These are phyloP conservation scores for Cheilosia urbana DNA, from an alignment of 2,888 invertebrate species.

Conservation along the genomic window DNA sequence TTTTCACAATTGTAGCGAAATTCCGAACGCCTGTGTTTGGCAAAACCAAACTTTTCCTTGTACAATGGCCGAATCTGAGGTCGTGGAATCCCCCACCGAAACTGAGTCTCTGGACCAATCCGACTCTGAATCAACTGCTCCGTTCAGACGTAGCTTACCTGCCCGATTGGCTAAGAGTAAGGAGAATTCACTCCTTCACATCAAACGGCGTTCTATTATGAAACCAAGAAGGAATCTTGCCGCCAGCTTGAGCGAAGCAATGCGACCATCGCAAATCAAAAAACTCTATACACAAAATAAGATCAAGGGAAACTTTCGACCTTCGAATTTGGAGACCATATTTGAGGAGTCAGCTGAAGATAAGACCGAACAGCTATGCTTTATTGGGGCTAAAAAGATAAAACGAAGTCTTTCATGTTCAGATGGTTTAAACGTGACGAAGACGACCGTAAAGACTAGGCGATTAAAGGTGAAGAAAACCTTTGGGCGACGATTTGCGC, in stretches of 20 bases:
- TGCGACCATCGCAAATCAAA: slow-evolving; percentile 77
- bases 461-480: slow-evolving; percentile 81
- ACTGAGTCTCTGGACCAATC: slow-evolving; percentile 11
- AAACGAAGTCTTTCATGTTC: slow-evolving; percentile 80
- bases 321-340: slow-evolving; percentile 81
- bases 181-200: slow-evolving; percentile 78
- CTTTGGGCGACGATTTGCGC: slow-evolving; percentile 79
- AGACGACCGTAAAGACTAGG: slow-evolving; percentile 80
- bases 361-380: slow-evolving; percentile 76
- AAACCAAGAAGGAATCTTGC: slow-evolving; percentile 76
- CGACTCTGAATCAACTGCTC: slow-evolving; percentile 13
- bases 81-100: slow-evolving; percentile 17
- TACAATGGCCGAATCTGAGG: slow-evolving; percentile 52
- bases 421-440: slow-evolving; percentile 80
- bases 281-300: slow-evolving; percentile 80
- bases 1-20: slow-evolving; percentile 26
- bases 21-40: slow-evolving; percentile 23
- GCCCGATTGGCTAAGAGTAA: slow-evolving; percentile 78
- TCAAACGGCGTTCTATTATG: slow-evolving; percentile 80
- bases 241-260: slow-evolving; percentile 35
- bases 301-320: slow-evolving; percentile 80
- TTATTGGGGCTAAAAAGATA: slow-evolving; percentile 80
- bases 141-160: slow-evolving; percentile 77
- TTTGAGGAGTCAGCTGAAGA: slow-evolving; percentile 79
- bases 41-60: slow-evolving; percentile 39